A percentile compares a stretch with the other conserved stretches of the same genome.
phyloP scores from a whole-genome alignment of 2,888 invertebrate species.

The Diaprepes abbreviatus region DNA sequence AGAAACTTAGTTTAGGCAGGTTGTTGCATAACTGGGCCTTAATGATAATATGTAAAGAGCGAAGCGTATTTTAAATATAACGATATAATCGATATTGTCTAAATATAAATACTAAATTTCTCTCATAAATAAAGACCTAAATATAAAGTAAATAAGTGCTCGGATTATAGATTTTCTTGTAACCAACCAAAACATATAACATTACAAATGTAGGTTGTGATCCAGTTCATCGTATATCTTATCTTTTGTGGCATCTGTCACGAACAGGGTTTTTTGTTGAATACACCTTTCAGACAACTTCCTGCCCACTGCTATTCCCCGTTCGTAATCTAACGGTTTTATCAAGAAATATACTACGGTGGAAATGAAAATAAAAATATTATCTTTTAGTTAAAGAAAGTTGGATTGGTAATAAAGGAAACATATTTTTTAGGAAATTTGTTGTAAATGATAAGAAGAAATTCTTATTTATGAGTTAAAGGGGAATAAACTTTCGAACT shows the following conservation, averaged over 20 bases:
- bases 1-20: no score
- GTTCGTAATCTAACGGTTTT: neutral
- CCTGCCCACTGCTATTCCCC: neutral
- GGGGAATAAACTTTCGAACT: no score
- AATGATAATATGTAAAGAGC: no score
- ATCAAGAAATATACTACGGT: neutral
- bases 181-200: neutral
- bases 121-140: neutral
- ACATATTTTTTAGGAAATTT: no score
- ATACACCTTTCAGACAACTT: slow-evolving; percentile 4
- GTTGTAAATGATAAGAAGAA: no score
- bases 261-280: slow-evolving; percentile 12
- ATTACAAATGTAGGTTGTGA: slow-evolving; percentile 7
- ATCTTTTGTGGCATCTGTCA: slow-evolving; percentile 22
- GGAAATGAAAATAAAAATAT: neutral
- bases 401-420: no score
- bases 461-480: no score
- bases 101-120: no score
- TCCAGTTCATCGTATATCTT: slow-evolving; percentile 14
- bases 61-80: no score
- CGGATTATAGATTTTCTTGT: neutral
- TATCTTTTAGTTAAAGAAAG: neutral
- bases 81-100: no score
- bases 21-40: no score
- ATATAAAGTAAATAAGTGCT: neutral